Conservation (phyloP, 1,140 invertebrate species). For the Popillia japonica region DNA sequence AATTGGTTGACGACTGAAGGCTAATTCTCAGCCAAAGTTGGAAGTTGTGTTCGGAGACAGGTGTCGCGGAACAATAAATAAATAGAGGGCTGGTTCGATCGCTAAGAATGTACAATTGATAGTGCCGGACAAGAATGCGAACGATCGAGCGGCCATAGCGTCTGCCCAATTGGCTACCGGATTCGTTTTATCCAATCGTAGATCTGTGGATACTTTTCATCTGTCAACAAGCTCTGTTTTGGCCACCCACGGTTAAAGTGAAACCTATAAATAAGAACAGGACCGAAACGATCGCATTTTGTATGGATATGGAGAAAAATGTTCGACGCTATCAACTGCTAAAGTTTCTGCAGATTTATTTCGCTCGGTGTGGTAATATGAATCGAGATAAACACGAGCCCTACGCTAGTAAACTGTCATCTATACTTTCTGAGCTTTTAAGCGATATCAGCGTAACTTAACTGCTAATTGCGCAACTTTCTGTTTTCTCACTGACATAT, state of each 20-base stretch:
- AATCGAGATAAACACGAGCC: not conserved
- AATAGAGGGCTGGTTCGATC: constrained; percentile 34
- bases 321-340: not conserved
- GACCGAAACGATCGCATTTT: constrained; percentile 30
- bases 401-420: not conserved
- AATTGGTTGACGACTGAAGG: constrained; percentile 31
- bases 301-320: constrained; percentile 12
- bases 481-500: too few relatives aligned
- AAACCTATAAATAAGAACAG: constrained; percentile 55
- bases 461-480: too few relatives aligned
- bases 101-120: constrained; percentile 37
- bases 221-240: constrained; percentile 52
- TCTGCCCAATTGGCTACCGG: constrained; percentile 56
- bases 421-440: too few relatives aligned
- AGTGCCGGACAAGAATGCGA: constrained; percentile 37
- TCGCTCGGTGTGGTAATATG: not conserved
- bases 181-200: constrained; percentile 57
- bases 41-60: constrained; percentile 34
- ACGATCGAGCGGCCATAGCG: constrained; percentile 41
- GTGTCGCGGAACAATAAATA: constrained; percentile 35
- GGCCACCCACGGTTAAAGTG: constrained; percentile 56
- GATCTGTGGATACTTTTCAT: constrained; percentile 58
- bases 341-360: not conserved
- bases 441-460: too few relatives aligned
- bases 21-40: constrained; percentile 34